Percentiles rank a stretch among this genome's conserved stretches.
Conservation (phyloP, 2,888 invertebrate genomes). For the Tipula unca region DNA sequence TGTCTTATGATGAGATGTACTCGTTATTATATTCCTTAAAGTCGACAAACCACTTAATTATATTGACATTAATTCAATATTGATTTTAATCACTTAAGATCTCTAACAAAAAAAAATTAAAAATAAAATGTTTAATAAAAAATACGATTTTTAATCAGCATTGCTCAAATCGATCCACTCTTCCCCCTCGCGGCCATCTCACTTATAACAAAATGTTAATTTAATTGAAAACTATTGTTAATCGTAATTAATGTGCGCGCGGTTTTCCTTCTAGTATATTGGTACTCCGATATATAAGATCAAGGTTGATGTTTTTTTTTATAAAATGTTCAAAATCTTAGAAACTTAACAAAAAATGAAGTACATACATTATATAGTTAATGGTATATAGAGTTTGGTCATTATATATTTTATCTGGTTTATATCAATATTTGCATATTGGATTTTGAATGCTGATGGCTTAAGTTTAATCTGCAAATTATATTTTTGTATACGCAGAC, state of each 20-base stretch:
- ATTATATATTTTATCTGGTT: neutral
- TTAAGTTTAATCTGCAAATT: neutral
- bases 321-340: neutral
- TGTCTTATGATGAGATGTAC: neutral
- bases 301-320: neutral
- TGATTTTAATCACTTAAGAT: constrained; percentile 2
- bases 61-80: neutral
- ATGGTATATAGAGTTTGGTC: neutral
- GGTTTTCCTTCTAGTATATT: neutral
- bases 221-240: neutral
- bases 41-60: neutral
- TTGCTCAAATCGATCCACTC: neutral
- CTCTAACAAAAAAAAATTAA: neutral
- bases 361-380: neutral
- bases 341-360: neutral
- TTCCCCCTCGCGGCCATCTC: neutral
- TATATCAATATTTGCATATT: neutral
- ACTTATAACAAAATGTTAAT: neutral
- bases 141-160: neutral
- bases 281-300: neutral
- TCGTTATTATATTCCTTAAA: neutral
- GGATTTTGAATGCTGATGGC: neutral
- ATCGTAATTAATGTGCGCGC: neutral
- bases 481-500: too few relatives aligned
- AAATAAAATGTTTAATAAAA: neutral